Evolutionary conservation across 2,113 vertebrate species (phyloP), one percentile per base, ranked within the genome.

Genomic region (Lophochroa leadbeateri): DNA sequence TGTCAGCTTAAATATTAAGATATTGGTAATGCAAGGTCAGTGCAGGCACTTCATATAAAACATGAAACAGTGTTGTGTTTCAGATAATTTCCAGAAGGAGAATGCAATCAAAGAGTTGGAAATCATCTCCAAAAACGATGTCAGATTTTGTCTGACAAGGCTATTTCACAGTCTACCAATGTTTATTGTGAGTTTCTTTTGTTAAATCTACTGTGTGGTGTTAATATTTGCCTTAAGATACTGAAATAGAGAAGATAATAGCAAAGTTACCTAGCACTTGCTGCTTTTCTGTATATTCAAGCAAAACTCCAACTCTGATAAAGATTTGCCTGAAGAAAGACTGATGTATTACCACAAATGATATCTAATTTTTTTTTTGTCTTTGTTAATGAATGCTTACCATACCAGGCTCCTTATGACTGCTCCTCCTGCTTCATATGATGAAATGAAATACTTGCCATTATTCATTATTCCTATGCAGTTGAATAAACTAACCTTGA

Each of bases 1-100:
- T 96, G 87, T 91, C 95, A 92, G 50, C 55, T 96, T 97, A 96
- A 97, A 96, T 75, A 96, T 80, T 96, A 96, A 95, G 74, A 94
- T 94, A 82, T 91, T 50, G 83, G 76, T 97, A 94, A 78, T 80
- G 58, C 2, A 4, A 93, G 49, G 87, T 86, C 83, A 94, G 35
- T 89, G 47, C 43, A 65, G 44, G 44, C 23, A 50, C n/a, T 84
- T 91, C 91, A 94, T 74, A 87, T 58, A 94, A 95, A 93, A 60
- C 47, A 35, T 61, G 86, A 95, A 86, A 57, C 23, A 63, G 28
- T 49, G 77, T 12, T 41, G 13, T 81, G 29, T 92, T 94, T 76
- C 71, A 72, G 63, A 85, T 47, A 23, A 91, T 90, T 80, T 71
- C 49, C 88, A 68, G 20, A 93, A 82, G 67, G 49, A 86, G 82